Conservation (phyloP, 1,140 invertebrate genomes). For the Drosophila leontia region DNA sequence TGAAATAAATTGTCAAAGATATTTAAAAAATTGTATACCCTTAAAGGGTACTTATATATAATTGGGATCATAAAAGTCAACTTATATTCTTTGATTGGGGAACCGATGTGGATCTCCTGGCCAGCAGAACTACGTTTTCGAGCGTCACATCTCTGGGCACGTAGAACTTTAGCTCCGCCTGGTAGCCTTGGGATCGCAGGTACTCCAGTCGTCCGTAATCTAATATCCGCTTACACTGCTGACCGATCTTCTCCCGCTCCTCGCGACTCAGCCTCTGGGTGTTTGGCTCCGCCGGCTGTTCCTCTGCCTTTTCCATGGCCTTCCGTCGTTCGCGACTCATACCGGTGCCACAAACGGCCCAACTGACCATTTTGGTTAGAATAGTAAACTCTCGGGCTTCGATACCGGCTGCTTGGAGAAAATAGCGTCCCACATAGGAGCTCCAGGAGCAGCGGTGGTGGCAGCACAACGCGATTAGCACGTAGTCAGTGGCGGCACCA, state of each 20-base stretch:
- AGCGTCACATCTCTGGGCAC: constrained; percentile 88
- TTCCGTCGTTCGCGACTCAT: constrained; percentile 85
- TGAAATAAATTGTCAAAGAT: not conserved
- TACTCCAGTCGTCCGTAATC: constrained; percentile 91
- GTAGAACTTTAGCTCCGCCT: constrained; percentile 88
- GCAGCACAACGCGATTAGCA: constrained; percentile 93
- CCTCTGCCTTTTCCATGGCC: constrained; percentile 70
- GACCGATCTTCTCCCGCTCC: constrained; percentile 88
- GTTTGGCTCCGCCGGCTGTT: constrained; percentile 68
- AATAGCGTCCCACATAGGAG: constrained; percentile 89
- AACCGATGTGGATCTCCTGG: constrained; percentile 15
- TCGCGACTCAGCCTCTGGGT: constrained; percentile 74
- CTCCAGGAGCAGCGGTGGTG: constrained; percentile 92
- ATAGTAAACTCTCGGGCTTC: constrained; percentile 89
- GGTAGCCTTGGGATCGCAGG: constrained; percentile 87
- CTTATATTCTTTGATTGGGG: constrained; percentile 30
- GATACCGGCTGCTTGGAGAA: constrained; percentile 87
- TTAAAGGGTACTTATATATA: not conserved
- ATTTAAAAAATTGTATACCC: not conserved
- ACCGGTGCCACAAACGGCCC: constrained; percentile 92
- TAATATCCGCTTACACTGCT: constrained; percentile 90
- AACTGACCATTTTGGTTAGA: constrained; percentile 92
- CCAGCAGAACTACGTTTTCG: constrained; percentile 93
- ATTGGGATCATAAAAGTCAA: constrained; percentile 3
- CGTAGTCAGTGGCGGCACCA: constrained; percentile 86